Evolutionary conservation across 2,888 invertebrate species (phyloP), one percentile per base, ranked within the genome.

Genomic region (Ectemnius lituratus): DNA sequence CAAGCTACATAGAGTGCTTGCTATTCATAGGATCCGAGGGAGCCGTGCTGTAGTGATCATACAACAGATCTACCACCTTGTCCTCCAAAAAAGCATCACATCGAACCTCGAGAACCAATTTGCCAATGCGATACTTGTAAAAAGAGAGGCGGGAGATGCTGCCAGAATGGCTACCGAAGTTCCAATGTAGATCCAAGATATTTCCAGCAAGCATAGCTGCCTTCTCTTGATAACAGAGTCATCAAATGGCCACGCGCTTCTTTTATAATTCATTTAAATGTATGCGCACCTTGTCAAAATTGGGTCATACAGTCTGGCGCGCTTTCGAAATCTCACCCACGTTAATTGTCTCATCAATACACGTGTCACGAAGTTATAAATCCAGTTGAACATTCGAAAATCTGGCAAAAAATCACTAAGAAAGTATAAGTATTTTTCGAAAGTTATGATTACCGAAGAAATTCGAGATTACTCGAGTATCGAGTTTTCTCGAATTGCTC

Each of bases 121-220:
- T 85, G 85, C 11, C 79, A 68, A 2, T 85, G 85, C 8, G 81
- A 83, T 67, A 66, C 73, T 8, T 85, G 84, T n/a, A 73, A 80
- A 45, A 76, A 79, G 20, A 18, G 60, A 11, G 52, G 67, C 0
- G 61, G 46, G 1, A 84, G 78, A 52, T 85, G 81, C 52, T 85
- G 85, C 57, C 68, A 66, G 1, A 71, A 47, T 28, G 23, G n/a
- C 60, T 79, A 75, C 56, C 75, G 62, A 4, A 67, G 16, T 5
- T 52, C 61, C 57, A 45, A 20, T 2, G 59, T 57, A 0, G 59
- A 73, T 70, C 63, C 70, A 1, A 67, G 75, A 67, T 67, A 65
- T 47, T 79, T 79, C 8, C 67, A 78, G 8, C 73, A 73, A 52
- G 70, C 73, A 6, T 81, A 18, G 46, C n/a, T 57, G 13, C 13